Evolutionary conservation across 2,113 vertebrate genomes (phyloP).

Genomic region (Propithecus coquereli): DNA sequence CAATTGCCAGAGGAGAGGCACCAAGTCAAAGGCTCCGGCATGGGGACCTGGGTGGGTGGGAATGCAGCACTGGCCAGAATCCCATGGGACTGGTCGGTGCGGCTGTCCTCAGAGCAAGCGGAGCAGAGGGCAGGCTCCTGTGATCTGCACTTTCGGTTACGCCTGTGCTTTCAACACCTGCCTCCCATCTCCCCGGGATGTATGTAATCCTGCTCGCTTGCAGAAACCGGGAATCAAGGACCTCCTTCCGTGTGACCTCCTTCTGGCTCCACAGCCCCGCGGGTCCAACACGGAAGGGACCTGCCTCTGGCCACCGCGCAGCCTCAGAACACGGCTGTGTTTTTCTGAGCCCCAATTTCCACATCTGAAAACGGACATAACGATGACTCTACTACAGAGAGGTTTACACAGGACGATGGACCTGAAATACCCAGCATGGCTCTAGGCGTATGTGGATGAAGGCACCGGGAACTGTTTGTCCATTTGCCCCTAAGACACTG

Average conservation of each 20-base stretch:
- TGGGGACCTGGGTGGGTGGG: neutral
- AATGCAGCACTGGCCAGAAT: rapidly evolving
- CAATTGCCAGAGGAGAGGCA: neutral
- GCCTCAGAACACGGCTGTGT: neutral
- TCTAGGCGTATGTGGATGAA: rapidly evolving
- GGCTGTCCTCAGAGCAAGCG: neutral
- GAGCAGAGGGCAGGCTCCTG: neutral
- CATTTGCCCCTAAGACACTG: rapidly evolving
- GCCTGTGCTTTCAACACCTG: neutral
- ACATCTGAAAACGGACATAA: neutral
- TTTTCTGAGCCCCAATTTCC: neutral
- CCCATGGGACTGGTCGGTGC: neutral
- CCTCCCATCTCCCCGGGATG: neutral
- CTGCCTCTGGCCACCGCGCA: rapidly evolving
- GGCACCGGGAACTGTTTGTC: rapidly evolving
- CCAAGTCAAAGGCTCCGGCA: neutral
- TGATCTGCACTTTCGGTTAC: neutral
- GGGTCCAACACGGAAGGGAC: neutral
- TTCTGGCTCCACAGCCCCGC: neutral
- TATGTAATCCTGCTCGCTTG: neutral
- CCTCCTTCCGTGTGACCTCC: neutral
- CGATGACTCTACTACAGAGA: neutral
- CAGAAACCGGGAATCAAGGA: neutral
- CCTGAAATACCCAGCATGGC: rapidly evolving
- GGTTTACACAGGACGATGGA: rapidly evolving